These are phyloP conservation scores for Galeopsomyia nigrocyanea DNA, from an alignment of 2,888 invertebrate species.

Conservation along the genomic window DNA sequence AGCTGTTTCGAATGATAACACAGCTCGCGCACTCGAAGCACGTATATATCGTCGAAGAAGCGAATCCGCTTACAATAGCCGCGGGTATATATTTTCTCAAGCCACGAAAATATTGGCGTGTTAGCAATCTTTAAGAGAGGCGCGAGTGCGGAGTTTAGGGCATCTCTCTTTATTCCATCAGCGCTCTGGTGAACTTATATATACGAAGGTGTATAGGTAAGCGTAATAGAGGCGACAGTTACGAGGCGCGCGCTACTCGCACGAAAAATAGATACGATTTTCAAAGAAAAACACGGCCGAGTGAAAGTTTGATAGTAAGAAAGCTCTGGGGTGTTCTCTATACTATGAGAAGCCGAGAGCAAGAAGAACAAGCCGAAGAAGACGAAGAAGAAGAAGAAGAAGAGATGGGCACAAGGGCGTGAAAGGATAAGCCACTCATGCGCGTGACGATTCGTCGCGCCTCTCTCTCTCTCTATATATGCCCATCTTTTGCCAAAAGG, in stretches of 20 bases:
- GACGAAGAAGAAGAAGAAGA: constrained; percentile 10
- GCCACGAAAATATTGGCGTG: background rate
- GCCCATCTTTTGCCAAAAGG: background rate
- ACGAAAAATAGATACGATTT: constrained; percentile 6
- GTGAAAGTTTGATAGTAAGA: constrained; percentile 6
- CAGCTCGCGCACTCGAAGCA: background rate
- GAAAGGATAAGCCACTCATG: constrained; percentile 42
- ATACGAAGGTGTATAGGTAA: background rate
- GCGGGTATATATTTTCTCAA: constrained; percentile 9
- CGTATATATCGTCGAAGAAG: too few relatives aligned
- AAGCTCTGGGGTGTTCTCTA: background rate
- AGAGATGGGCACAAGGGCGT: constrained; percentile 20
- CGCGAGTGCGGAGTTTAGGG: too few relatives aligned
- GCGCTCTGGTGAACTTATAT: too few relatives aligned
- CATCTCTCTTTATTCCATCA: background rate
- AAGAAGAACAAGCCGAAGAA: constrained; percentile 3
- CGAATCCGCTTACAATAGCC: background rate
- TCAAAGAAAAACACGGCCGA: constrained; percentile 17
- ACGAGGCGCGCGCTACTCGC: background rate
- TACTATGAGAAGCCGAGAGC: background rate
- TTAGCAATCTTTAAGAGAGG: too few relatives aligned
- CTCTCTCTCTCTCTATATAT: background rate
- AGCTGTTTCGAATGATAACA: constrained; percentile 29
- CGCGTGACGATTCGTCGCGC: constrained; percentile 34
- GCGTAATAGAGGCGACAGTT: constrained; percentile 30